Conservation (phyloP, 2,888 invertebrate species). For the Argyresthia albistria region DNA sequence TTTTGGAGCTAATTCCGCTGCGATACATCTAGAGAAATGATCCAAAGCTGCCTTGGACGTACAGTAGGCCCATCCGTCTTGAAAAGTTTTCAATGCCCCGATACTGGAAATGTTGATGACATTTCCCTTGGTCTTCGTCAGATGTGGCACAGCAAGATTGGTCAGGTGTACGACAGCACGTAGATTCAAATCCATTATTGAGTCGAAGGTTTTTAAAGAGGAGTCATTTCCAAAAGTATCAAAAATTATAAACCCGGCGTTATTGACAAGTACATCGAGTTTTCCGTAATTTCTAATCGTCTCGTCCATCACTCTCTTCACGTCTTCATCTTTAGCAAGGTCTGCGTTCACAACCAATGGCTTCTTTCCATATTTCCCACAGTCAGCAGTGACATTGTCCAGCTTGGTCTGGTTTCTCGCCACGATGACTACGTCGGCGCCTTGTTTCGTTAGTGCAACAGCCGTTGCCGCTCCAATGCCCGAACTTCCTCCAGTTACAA, state of each 20-base stretch:
- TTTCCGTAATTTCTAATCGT: slow-evolving; percentile 22
- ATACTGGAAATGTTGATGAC: not conserved
- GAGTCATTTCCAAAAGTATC: slow-evolving; percentile 3
- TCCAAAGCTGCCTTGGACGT: slow-evolving; percentile 9
- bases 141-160: slow-evolving; percentile 75
- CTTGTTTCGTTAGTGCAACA: slow-evolving; percentile 25
- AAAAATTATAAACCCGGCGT: slow-evolving; percentile 20
- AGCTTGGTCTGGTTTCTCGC: slow-evolving; percentile 22
- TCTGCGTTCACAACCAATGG: slow-evolving; percentile 23
- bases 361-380: slow-evolving; percentile 21
- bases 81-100: not conserved
- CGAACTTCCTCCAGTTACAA: slow-evolving; percentile 30
- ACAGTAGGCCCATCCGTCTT: not conserved
- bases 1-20: not conserved
- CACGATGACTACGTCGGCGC: slow-evolving; percentile 27
- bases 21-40: slow-evolving; percentile 10
- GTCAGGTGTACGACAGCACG: slow-evolving; percentile 76
- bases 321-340: slow-evolving; percentile 21
- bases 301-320: slow-evolving; percentile 20
- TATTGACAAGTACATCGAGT: slow-evolving; percentile 31
- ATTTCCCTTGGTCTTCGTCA: slow-evolving; percentile 8
- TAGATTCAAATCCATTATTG: not conserved
- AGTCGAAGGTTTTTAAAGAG: not conserved
- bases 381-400: slow-evolving; percentile 19
- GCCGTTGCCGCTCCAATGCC: slow-evolving; percentile 33